A percentile compares a stretch with the other conserved stretches of the same genome.
These are phyloP conservation scores for Prunella strophiata DNA, from an alignment of 2,797 vertebrate species.

Conservation along the genomic window DNA sequence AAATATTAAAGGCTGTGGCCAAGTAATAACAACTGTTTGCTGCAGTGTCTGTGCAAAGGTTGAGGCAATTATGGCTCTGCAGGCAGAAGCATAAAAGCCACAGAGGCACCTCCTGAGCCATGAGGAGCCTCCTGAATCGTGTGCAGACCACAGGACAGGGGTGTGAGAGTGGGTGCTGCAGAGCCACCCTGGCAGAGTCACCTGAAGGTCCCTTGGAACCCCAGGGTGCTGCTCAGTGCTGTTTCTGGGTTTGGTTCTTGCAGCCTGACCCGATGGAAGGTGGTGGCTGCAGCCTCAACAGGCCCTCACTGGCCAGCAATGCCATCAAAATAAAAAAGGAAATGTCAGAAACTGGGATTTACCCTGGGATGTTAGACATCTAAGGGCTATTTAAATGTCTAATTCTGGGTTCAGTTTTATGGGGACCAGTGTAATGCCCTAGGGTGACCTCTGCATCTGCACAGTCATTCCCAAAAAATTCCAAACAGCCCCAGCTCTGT, in stretches of 20 bases:
- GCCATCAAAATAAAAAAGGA: not conserved
- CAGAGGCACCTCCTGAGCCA: not conserved
- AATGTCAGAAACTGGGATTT: not conserved
- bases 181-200: not conserved
- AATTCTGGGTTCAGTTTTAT: not conserved
- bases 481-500: not conserved
- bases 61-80: not conserved
- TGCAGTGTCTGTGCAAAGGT: not conserved
- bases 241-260: not conserved
- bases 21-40: not conserved
- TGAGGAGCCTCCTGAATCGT: rapidly evolving
- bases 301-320: not conserved
- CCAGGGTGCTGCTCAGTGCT: not conserved
- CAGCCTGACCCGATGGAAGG: rapidly evolving
- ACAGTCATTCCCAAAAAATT: not conserved
- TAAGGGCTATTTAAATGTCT: not conserved
- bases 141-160: not conserved
- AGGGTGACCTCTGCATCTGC: not conserved
- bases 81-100: not conserved
- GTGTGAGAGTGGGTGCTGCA: not conserved
- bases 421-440: not conserved
- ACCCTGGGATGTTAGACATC: not conserved
- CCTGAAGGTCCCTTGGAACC: rapidly evolving
- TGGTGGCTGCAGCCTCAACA: not conserved
- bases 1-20: not conserved